phyloP scores from a whole-genome alignment of 2,888 invertebrate species.

The Geotrupes spiniger region DNA sequence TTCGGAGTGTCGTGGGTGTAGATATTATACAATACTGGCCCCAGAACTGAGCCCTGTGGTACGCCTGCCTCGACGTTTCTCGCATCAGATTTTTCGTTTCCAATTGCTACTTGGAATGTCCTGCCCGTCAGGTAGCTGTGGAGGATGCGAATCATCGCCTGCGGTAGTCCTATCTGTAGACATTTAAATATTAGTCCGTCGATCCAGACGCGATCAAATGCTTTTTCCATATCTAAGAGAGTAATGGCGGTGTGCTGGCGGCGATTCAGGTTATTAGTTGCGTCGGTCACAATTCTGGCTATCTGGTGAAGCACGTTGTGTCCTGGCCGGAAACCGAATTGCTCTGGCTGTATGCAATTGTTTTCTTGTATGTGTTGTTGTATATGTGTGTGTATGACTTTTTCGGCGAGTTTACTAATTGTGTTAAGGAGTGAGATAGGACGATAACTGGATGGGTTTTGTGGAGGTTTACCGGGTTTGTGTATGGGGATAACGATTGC shows the following conservation, averaged over 20 bases:
- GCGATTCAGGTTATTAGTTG: background rate
- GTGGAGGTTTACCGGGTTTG: too few relatives aligned
- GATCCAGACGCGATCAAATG: slow-evolving; percentile 36
- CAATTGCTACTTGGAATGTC: slow-evolving; percentile 27
- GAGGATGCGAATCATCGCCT: slow-evolving; percentile 27
- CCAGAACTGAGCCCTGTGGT: too few relatives aligned
- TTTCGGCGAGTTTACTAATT: slow-evolving; percentile 25
- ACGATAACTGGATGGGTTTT: slow-evolving; percentile 22
- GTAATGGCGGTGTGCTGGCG: slow-evolving; percentile 26
- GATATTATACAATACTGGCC: too few relatives aligned
- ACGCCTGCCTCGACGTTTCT: too few relatives aligned
- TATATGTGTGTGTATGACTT: slow-evolving; percentile 18
- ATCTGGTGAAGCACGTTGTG: slow-evolving; percentile 6
- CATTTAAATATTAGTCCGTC: slow-evolving; percentile 37
- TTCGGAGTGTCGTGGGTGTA: background rate
- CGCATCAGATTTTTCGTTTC: slow-evolving; percentile 11
- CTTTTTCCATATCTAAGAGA: too few relatives aligned
- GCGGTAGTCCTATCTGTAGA: slow-evolving; percentile 26
- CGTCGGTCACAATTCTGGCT: slow-evolving; percentile 6
- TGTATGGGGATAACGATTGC: too few relatives aligned
- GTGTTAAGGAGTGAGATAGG: slow-evolving; percentile 26
- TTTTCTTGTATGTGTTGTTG: slow-evolving; percentile 10
- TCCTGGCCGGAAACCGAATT: too few relatives aligned
- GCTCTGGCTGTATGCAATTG: too few relatives aligned
- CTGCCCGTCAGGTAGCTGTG: slow-evolving; percentile 30